Evolutionary conservation across 2,113 vertebrate species (phyloP).

Genomic region (Callocephalon fimbriatum): DNA sequence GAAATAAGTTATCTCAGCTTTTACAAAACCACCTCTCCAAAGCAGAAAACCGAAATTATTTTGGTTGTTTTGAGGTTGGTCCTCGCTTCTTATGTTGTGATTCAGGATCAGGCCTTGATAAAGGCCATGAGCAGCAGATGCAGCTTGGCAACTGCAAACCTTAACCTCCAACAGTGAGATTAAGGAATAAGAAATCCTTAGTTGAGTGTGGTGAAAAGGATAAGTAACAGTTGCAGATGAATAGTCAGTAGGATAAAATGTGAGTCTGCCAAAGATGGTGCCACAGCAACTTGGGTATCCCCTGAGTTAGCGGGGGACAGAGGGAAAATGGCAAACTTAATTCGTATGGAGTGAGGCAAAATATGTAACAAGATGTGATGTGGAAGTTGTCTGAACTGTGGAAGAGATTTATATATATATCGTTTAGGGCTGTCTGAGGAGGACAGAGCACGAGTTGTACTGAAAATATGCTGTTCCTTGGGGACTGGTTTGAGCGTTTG

Average conservation of each 20-base stretch:
- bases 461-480: not conserved
- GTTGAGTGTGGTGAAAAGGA: not conserved
- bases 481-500: not conserved
- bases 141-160: not conserved
- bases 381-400: not conserved
- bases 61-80: rapidly evolving
- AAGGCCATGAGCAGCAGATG: not conserved
- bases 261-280: not conserved
- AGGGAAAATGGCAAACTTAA: not conserved
- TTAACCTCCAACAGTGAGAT: not conserved
- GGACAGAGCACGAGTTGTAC: not conserved
- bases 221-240: not conserved
- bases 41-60: not conserved
- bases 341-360: not conserved
- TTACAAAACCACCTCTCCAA: not conserved
- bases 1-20: not conserved
- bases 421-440: not conserved
- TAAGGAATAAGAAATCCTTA: not conserved
- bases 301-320: not conserved
- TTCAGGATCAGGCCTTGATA: not conserved
- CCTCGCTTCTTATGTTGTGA: not conserved
- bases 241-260: not conserved
- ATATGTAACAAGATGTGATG: not conserved
- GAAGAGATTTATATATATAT: not conserved
- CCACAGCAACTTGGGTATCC: not conserved